Conservation (phyloP, 2,888 invertebrate species). For the Barypeithes pellucidus region DNA sequence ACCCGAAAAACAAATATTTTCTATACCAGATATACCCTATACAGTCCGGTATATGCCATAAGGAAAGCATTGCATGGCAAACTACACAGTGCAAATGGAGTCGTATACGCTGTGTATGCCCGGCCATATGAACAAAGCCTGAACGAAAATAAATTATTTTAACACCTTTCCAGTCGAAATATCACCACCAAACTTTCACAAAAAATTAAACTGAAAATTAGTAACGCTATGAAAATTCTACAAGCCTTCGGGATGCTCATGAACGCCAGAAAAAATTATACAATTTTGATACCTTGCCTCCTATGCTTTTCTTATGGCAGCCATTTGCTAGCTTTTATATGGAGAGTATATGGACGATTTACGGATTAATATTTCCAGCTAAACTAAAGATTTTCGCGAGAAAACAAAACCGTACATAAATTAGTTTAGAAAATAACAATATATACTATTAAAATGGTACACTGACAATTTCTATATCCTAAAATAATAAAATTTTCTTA, state of each 20-base stretch:
- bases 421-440: slow-evolving; percentile 65
- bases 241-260: slow-evolving; percentile 37
- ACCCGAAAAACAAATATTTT: slow-evolving; percentile 59
- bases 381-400: slow-evolving; percentile 56
- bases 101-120: slow-evolving; percentile 69
- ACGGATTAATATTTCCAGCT: slow-evolving; percentile 55
- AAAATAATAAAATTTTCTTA: slow-evolving; percentile 76
- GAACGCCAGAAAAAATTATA: slow-evolving; percentile 58
- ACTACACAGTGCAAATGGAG: slow-evolving; percentile 71
- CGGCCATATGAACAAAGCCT: slow-evolving; percentile 71
- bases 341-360: slow-evolving; percentile 63
- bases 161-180: slow-evolving; percentile 38
- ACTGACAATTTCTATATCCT: slow-evolving; percentile 72
- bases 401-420: slow-evolving; percentile 61
- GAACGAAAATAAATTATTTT: slow-evolving; percentile 59
- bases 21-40: slow-evolving; percentile 58
- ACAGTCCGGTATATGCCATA: slow-evolving; percentile 62
- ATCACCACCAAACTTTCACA: slow-evolving; percentile 57
- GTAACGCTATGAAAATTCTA: slow-evolving; percentile 61
- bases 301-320: slow-evolving; percentile 74
- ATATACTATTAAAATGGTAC: slow-evolving; percentile 67
- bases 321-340: slow-evolving; percentile 72
- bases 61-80: slow-evolving; percentile 65
- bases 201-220: slow-evolving; percentile 65
- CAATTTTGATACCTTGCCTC: slow-evolving; percentile 52